Percentiles rank a stretch among this genome's conserved stretches.
Conservation (phyloP, 1,140 invertebrate genomes). For the Nasonia giraulti region DNA sequence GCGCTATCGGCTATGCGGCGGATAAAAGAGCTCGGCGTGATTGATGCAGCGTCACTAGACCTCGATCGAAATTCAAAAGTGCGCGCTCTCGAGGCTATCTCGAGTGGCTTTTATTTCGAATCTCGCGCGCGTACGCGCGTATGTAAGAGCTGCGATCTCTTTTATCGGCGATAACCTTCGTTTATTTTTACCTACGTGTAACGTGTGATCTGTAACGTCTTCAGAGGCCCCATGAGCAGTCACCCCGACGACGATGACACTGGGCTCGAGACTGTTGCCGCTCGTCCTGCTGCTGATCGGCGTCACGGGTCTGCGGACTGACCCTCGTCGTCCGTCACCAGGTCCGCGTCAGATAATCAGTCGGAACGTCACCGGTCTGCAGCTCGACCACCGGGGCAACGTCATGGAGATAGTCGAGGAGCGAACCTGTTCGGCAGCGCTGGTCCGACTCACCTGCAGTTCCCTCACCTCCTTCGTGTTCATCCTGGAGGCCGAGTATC, state of each 20-base stretch:
- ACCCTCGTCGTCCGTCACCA: neutral
- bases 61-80: constrained; percentile 2
- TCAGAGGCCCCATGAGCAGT: constrained; percentile 39
- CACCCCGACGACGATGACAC: constrained; percentile 33
- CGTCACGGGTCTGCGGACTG: neutral
- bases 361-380: constrained; percentile 60
- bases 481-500: constrained; percentile 66
- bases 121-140: neutral
- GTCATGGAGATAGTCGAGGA: constrained; percentile 69
- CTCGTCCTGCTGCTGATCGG: constrained; percentile 23
- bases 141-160: too few species aligned
- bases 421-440: constrained; percentile 64
- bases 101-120: constrained; percentile 4
- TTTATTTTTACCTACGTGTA: neutral
- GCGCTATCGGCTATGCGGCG: too few species aligned
- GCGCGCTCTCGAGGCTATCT: constrained; percentile 12
- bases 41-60: too few species aligned
- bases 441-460: constrained; percentile 66
- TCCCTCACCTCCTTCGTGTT: constrained; percentile 69
- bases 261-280: constrained; percentile 14
- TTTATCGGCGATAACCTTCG: neutral
- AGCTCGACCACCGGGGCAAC: constrained; percentile 58
- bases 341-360: constrained; percentile 54
- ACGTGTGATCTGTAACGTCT: neutral
- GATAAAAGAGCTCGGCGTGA: neutral